A percentile compares a stretch with the other conserved stretches of the same genome.
phyloP scores from a whole-genome alignment of 2,888 invertebrate genomes.

The Oligia fasciuncula region DNA sequence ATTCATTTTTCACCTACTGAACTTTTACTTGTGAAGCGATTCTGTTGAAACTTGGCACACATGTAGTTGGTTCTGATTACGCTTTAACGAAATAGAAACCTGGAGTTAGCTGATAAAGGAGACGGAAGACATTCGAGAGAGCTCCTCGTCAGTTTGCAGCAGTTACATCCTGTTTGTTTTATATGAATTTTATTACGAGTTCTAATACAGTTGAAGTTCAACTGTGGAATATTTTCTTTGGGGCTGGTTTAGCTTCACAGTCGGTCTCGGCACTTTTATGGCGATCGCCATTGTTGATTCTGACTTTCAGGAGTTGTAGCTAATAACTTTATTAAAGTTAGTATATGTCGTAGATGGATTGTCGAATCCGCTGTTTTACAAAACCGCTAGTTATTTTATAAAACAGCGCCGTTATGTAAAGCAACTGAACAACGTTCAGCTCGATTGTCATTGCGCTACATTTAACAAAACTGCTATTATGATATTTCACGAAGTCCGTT shows the following conservation, averaged over 20 bases:
- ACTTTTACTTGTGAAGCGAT: not conserved
- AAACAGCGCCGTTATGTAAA: not conserved
- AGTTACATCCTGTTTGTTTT: not conserved
- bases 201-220: too few relatives aligned
- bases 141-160: not conserved
- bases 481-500: too few relatives aligned
- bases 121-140: not conserved
- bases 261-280: too few relatives aligned
- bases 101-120: not conserved
- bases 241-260: not conserved
- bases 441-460: not conserved
- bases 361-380: too few relatives aligned
- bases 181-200: too few relatives aligned
- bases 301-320: not conserved
- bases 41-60: not conserved
- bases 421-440: too few relatives aligned
- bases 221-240: too few relatives aligned
- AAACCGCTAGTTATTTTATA: not conserved
- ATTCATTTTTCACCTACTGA: not conserved
- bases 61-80: too few relatives aligned
- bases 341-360: too few relatives aligned
- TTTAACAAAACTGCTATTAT: too few relatives aligned
- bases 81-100: not conserved
- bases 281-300: too few relatives aligned
- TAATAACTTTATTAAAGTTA: not conserved